Evolutionary conservation across 2,797 vertebrate genomes (phyloP).

Genomic region (Tachyglossus aculeatus): DNA sequence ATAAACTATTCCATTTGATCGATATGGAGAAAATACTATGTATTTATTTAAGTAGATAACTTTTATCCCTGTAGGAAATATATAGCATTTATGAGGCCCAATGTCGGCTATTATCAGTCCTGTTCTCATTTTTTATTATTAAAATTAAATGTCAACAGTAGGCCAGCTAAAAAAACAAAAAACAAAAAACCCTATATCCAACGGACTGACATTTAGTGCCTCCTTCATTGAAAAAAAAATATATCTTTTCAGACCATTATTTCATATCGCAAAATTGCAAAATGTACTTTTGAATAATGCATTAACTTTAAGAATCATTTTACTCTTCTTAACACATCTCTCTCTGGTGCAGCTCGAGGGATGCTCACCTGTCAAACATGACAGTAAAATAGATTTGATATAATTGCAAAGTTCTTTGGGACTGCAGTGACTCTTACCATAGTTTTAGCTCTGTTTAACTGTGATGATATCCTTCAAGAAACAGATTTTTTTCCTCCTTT

Average conservation of each 20-base stretch:
- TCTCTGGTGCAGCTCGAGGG: accelerated
- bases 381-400: conserved; percentile 4
- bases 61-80: not conserved
- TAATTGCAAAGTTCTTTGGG: not conserved
- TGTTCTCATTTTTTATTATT: conserved; percentile 10
- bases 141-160: not conserved
- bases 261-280: conserved; percentile 1
- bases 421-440: not conserved
- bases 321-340: not conserved
- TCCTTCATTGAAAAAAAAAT: not conserved
- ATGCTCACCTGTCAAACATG: not conserved
- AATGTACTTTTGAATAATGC: not conserved
- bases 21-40: not conserved
- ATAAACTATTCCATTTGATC: not conserved
- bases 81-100: not conserved
- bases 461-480: not conserved
- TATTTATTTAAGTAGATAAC: not conserved
- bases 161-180: not conserved
- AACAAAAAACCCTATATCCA: not conserved
- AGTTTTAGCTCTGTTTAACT: not conserved
- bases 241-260: not conserved
- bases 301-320: not conserved
- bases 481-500: too few species aligned
- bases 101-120: not conserved
- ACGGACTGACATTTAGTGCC: not conserved